These are phyloP conservation scores for Galerucella pusilla DNA, from an alignment of 2,888 invertebrate species.

Conservation along the genomic window DNA sequence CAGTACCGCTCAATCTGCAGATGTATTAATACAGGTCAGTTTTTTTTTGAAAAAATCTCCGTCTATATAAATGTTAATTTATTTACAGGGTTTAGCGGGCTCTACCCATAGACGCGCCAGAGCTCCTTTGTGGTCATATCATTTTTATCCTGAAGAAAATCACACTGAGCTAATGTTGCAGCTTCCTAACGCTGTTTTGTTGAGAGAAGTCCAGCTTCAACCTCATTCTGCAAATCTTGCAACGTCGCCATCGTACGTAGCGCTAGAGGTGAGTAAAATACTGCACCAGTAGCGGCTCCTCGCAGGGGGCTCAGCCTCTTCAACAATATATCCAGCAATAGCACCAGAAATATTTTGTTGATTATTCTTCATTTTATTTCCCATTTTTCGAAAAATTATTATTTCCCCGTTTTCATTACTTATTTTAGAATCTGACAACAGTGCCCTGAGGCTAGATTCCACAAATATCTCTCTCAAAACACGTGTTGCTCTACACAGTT, in stretches of 20 bases:
- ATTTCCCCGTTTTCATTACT: no score
- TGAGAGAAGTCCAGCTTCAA: constrained; percentile 89
- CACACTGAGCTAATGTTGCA: constrained; percentile 89
- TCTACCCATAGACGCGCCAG: constrained; percentile 87
- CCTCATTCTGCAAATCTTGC: constrained; percentile 87
- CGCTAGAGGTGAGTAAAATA: constrained; percentile 74
- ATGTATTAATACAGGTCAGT: constrained; percentile 82
- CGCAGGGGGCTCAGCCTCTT: no score
- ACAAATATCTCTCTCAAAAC: no score
- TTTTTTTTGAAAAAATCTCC: neutral
- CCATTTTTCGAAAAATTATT: no score
- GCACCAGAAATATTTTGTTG: no score
- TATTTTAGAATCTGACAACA: no score
- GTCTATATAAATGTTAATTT: neutral
- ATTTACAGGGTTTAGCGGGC: constrained; percentile 57
- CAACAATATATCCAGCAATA: no score
- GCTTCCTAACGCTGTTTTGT: constrained; percentile 87
- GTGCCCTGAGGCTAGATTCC: no score
- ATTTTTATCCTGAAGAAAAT: constrained; percentile 91
- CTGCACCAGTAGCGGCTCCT: no score
- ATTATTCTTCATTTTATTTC: no score
- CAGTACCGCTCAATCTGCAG: constrained; percentile 85
- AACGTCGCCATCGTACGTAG: constrained; percentile 89
- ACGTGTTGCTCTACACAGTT: no score
- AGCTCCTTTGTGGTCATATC: constrained; percentile 95